phyloP scores from a whole-genome alignment of 2,113 vertebrate species.

The Oncorhynchus clarkii region DNA sequence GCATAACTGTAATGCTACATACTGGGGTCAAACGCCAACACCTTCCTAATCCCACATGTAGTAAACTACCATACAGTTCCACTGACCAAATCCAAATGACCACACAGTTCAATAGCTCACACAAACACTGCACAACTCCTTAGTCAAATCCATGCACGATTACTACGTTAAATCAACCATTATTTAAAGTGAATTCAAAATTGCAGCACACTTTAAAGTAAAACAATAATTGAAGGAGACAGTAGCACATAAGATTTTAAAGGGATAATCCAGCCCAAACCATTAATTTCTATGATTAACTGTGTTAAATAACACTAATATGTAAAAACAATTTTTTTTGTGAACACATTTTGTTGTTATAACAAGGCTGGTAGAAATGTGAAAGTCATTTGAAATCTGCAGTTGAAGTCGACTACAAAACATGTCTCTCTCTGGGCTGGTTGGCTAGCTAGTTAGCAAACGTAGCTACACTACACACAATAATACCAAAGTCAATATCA shows the following conservation, averaged over 20 bases:
- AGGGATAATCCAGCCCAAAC: too few relatives aligned
- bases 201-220: too few relatives aligned
- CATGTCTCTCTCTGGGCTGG: conserved; percentile 36
- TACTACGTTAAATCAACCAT: neutral
- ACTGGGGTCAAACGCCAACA: neutral
- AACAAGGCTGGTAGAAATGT: too few relatives aligned
- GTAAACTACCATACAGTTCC: neutral
- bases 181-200: neutral
- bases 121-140: neutral
- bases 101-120: neutral
- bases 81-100: neutral
- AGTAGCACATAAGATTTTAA: too few relatives aligned
- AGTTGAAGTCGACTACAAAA: neutral
- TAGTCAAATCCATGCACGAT: neutral
- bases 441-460: too few relatives aligned
- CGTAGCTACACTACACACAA: too few relatives aligned
- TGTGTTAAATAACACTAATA: too few relatives aligned
- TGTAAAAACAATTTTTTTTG: too few relatives aligned
- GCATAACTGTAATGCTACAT: neutral
- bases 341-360: too few relatives aligned
- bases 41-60: neutral
- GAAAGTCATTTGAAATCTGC: too few relatives aligned
- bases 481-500: too few relatives aligned
- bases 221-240: neutral
- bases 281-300: too few relatives aligned